Evolutionary conservation across 1,140 invertebrate species (phyloP), one percentile per base, ranked within the genome.

Genomic region (Cydia strobilella): DNA sequence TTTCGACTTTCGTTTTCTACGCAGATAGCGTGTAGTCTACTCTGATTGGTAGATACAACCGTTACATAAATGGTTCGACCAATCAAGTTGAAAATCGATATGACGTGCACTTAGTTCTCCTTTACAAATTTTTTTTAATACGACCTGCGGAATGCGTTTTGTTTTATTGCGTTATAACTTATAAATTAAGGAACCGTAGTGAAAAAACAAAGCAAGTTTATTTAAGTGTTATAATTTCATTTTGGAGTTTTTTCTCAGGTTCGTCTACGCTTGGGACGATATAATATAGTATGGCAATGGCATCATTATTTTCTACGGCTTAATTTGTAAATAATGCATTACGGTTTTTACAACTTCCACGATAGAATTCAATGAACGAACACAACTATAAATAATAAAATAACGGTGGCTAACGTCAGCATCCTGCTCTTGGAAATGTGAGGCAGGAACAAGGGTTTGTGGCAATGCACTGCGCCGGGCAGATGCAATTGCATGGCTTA

Each of bases 381-480:
- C 42, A 45, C 42, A 15, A 45, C 76, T 79, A 51, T n/a, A 51
- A 51, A 51, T 51, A 18, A 51, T n/a, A 51, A 51, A 51, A 51
- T 15, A 51, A 51, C 45, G 4, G 15, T 51, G n/a, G 75, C 82
- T 80, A 90, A 15, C 79, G 80, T 71, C 88, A 90, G 72, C 88
- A 90, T 31, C 76, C 90, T 2, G 90, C 90, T 80, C 79, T 87
- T 2, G 90, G 90, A 82, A 88, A 91, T 13, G 75, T 83, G 18
- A 23, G 18, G 65, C 89, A 91, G 4, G 90, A 86, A 75, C 88
- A 91, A 1, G 90, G 90, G 72, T 90, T 87, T n/a, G 84, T 90
- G 35, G 83, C 81, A 59, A 91, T 91, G 74, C 90, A 91, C 74
- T 86, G 78, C 15, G 88, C 81, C 15, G 90, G 90, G 72, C 87